Evolutionary conservation across 1,140 invertebrate species (phyloP), one percentile per base, ranked within the genome.

Genomic region (Drosophila novamexicana): DNA sequence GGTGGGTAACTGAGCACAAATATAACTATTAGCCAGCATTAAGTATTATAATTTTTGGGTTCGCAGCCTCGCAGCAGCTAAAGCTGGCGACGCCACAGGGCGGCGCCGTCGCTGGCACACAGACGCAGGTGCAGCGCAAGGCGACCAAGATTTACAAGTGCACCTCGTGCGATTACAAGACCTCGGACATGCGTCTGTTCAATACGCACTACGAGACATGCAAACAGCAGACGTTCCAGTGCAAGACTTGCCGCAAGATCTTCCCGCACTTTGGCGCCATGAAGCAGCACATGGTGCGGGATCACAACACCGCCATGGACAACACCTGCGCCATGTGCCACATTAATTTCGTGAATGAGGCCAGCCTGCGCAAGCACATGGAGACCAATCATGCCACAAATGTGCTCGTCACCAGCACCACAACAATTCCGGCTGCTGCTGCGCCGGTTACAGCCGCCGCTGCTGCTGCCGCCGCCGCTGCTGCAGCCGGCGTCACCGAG

Each of bases 121-220:
- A 92, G 78, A 90, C 79, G 1, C 57, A 77, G 8, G 83, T 84
- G 1, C 90, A 92, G 39, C 77, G 86, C 6, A 91, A 88, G 69
- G 88, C 90, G 37, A 91, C 90, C 34, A 92, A 91, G 61, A 92
- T 92, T 6, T 92, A 92, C 56, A 92, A 92, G 77, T 92, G 92
- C 72, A 85, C 92, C 6, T 91, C 91, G 12, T 92, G 92, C 75
- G 92, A 92, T 32, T 92, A 92, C 56, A 92, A 92, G 69, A 92
- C 92, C 50, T 91, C 90, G 1, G 92, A 92, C 70, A 91, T 92
- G 84, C 82, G 90, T 47, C 59, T 91, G 8, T 92, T 92, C 49
- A 92, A 92, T 39, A 90, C 91, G 7, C 92, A 92, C 59, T 92
- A 81, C 40, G 92, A 92, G 56, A 91, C 89, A 16, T 92, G 92